Percentiles rank a stretch among this genome's conserved stretches.
phyloP scores from a whole-genome alignment of 2,113 vertebrate species.

The Odocoileus virginianus region DNA sequence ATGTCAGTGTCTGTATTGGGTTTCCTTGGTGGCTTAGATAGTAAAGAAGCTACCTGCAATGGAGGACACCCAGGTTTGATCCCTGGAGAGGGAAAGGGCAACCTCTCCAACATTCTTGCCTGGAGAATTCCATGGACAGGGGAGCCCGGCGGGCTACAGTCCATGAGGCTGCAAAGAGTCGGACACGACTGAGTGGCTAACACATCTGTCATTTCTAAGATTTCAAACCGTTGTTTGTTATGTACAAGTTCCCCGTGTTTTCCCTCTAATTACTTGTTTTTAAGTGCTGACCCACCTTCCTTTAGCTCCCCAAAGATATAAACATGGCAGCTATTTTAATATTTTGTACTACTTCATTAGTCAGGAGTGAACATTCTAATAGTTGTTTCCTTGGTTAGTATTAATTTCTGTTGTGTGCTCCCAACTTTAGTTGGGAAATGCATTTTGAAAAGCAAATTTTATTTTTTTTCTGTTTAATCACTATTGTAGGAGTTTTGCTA shows the following conservation, averaged over 20 bases:
- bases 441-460: background rate
- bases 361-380: background rate
- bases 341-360: background rate
- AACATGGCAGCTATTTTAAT: background rate
- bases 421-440: background rate
- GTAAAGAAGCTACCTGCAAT: background rate
- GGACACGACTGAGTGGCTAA: background rate
- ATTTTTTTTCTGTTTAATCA: background rate
- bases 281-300: background rate
- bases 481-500: background rate
- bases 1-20: background rate
- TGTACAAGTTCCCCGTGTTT: accelerated
- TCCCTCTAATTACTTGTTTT: background rate
- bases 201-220: background rate
- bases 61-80: background rate
- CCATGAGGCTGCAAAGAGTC: background rate
- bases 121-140: background rate
- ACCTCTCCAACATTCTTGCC: background rate
- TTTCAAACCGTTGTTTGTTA: background rate
- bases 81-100: background rate
- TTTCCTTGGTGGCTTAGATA: background rate
- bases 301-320: background rate
- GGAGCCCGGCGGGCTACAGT: accelerated
- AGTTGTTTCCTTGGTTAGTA: background rate
- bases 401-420: background rate